Base-by-base conservation (phyloP, 2,113 vertebrate species). In the Myrmecobius fasciatus region DNA sequence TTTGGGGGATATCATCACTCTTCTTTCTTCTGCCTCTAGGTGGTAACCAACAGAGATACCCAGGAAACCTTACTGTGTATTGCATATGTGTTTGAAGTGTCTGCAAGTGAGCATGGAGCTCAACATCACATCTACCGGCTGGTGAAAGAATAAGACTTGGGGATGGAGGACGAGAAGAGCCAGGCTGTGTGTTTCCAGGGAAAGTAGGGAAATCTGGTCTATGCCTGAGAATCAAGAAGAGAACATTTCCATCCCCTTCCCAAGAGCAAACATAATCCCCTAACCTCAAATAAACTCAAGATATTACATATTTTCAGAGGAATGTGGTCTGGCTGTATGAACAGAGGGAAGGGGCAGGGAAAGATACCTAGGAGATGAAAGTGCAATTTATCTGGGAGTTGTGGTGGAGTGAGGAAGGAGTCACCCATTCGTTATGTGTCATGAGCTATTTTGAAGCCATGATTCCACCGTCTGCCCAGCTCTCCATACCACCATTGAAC, bases 121-220 rank as follows among this genome's bases (percentile, higher is more conserved):
- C 99, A 99, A 96, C 99, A 99, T 98, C 99, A 99, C 95, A 99
- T 99, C 98, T 99, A 99, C 98, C 99, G 99, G 97, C 99, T 99
- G 67, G 99, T 99, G 98, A 99, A 99, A 98, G 99, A 99, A 98
- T 99, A 99, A 99, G 97, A 97, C 98, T 98, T 3, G 91, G 97
- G 98, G 96, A 67, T 67, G 67, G 48, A 60, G 95, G 97, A 92
- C 46, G 95, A 96, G 90, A 67, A 83, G 96, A 96, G 96, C 93
- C 94, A 75, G 67, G 67, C n/a, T 98, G 96, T 96, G 83, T 97
- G 96, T 97, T 96, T 97, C 94, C 98, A 97, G 94, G 96, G 96
- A 96, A 94, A 96, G 25, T 24, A 22, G 95, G 93, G 94, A 96
- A 20, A 43, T 43, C n/a, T 83, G n/a, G n/a, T 43, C n/a, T 22